Evolutionary conservation across 2,888 invertebrate genomes (phyloP).

Genomic region (Epistrophe grossulariae): DNA sequence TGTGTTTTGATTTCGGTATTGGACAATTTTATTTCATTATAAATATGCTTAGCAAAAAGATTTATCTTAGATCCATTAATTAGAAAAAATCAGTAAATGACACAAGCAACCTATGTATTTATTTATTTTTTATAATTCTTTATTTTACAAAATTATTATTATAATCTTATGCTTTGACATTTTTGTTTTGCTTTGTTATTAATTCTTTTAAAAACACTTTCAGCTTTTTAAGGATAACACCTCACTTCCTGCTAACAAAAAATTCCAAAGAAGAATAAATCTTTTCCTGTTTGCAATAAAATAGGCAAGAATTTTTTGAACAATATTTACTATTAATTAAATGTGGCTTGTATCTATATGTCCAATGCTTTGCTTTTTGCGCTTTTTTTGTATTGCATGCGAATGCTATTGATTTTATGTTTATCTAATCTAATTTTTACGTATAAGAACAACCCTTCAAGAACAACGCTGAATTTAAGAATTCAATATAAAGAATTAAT

Average conservation of each 20-base stretch:
- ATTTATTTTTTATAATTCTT: too few species aligned
- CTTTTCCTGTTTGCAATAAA: conserved; percentile 50
- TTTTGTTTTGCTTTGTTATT: conserved; percentile 1
- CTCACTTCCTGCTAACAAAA: conserved; percentile 45
- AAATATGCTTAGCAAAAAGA: too few species aligned
- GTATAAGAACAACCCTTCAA: conserved; percentile 65
- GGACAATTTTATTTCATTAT: background rate
- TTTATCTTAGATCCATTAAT: too few species aligned
- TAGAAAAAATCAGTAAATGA: too few species aligned
- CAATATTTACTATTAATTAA: conserved; percentile 14
- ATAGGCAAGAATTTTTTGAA: conserved; percentile 60
- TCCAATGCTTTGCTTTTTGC: conserved; percentile 20
- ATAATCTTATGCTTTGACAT: background rate
- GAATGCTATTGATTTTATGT: conserved; percentile 63
- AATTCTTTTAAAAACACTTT: conserved; percentile 45
- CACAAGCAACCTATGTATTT: too few species aligned
- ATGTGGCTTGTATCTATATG: conserved; percentile 5
- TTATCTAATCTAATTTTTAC: conserved; percentile 25
- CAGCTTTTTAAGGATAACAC: conserved; percentile 60
- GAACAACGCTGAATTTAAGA: background rate
- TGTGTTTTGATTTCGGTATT: conserved; percentile 1
- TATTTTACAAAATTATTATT: background rate
- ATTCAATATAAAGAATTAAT: conserved; percentile 42
- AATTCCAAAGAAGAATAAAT: conserved; percentile 51
- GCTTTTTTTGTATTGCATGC: conserved; percentile 32